phyloP scores from a whole-genome alignment of 2,797 vertebrate genomes.

The Notolepis coatsorum region DNA sequence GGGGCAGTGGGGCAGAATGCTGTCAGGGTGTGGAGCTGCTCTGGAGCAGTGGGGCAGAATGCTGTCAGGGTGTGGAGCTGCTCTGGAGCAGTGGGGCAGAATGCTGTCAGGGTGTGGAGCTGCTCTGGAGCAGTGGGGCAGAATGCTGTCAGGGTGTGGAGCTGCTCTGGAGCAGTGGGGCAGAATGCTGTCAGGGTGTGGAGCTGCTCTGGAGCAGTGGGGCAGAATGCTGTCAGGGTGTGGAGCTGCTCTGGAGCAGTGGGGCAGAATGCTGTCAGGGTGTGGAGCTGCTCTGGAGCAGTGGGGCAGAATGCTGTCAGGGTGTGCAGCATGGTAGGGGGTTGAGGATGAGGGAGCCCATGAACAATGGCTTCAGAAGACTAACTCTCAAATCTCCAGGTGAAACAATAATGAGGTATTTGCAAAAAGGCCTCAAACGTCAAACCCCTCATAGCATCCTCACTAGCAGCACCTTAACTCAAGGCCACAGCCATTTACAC shows the following conservation, averaged over 20 bases:
- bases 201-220: not conserved
- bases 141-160: conserved; percentile 7
- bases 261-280: not conserved
- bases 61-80: conserved; percentile 24
- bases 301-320: not conserved
- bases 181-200: conserved; percentile 59
- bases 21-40: conserved; percentile 26
- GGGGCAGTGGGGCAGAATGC: conserved; percentile 67
- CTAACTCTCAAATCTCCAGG: not conserved
- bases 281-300: not conserved
- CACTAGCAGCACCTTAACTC: conserved; percentile 33
- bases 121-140: not conserved
- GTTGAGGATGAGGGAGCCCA: conserved; percentile 11
- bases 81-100: not conserved
- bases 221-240: conserved; percentile 16
- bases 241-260: no score
- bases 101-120: not conserved
- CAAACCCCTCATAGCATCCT: conserved; percentile 40
- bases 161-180: conserved; percentile 43
- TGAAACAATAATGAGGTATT: conserved; percentile 9
- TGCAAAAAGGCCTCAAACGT: conserved; percentile 22
- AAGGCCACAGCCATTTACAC: conserved; percentile 30
- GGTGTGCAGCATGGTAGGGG: conserved; percentile 29
- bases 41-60: not conserved
- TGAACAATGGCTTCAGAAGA: not conserved